phyloP scores from a whole-genome alignment of 2,797 vertebrate species.

The Mus spretus region DNA sequence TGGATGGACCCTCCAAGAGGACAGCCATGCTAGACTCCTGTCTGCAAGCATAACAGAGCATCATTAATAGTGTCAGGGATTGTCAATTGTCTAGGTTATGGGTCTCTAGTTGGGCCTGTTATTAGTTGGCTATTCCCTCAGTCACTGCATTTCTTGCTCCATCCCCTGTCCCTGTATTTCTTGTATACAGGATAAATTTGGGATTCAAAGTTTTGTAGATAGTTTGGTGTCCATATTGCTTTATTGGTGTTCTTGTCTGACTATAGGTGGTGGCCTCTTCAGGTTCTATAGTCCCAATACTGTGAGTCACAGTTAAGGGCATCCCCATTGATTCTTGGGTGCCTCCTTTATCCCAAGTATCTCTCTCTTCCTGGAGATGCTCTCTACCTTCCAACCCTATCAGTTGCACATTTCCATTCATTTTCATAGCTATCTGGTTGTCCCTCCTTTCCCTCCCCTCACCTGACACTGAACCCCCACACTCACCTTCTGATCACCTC shows the following conservation, averaged over 20 bases:
- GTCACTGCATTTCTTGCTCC: not conserved
- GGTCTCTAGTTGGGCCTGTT: not conserved
- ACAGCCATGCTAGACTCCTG: not conserved
- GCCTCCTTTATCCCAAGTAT: not conserved
- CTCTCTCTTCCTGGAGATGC: not conserved
- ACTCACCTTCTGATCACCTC: not conserved
- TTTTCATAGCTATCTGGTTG: not conserved
- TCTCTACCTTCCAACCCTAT: not conserved
- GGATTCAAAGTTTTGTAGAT: not conserved
- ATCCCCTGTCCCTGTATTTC: not conserved
- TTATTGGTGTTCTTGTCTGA: not conserved
- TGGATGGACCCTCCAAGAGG: not conserved
- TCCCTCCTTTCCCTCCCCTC: not conserved
- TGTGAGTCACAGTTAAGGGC: not conserved
- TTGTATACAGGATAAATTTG: not conserved
- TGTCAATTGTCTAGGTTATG: not conserved
- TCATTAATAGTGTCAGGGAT: not conserved
- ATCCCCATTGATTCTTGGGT: no score
- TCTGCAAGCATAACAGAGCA: not conserved
- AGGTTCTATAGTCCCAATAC: not conserved
- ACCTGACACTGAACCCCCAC: not conserved
- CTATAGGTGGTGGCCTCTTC: not conserved
- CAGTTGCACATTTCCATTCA: not conserved
- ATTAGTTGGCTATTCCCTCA: not conserved
- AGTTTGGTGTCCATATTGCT: not conserved